Evolutionary conservation across 1,140 invertebrate species (phyloP).

Genomic region (Dendrolimus kikuchii): DNA sequence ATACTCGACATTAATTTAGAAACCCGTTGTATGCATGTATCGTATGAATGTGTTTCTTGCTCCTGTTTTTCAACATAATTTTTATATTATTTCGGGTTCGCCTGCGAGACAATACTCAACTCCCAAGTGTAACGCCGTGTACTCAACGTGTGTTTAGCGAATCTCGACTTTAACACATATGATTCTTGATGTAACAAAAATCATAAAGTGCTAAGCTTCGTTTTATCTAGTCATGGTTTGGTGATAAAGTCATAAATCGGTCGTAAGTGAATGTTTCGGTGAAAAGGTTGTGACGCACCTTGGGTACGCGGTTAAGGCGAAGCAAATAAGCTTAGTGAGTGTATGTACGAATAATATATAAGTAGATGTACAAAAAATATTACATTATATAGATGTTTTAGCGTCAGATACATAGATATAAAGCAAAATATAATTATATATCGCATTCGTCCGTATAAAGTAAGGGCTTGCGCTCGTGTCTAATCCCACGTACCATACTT

Average conservation of each 20-base stretch:
- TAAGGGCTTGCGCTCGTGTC: slow-evolving; percentile 71
- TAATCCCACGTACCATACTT: slow-evolving; percentile 68
- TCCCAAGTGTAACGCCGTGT: slow-evolving; percentile 48
- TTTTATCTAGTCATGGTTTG: slow-evolving; percentile 45
- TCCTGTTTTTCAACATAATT: too few relatives aligned
- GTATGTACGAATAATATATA: slow-evolving; percentile 70
- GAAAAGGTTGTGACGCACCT: slow-evolving; percentile 34
- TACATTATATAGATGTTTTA: slow-evolving; percentile 72
- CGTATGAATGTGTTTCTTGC: too few relatives aligned
- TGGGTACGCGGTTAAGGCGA: slow-evolving; percentile 53
- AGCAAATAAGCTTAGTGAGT: slow-evolving; percentile 65
- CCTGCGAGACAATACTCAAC: slow-evolving; percentile 64
- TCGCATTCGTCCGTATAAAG: slow-evolving; percentile 71
- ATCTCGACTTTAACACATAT: slow-evolving; percentile 9
- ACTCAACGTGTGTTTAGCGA: slow-evolving; percentile 42
- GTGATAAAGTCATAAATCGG: slow-evolving; percentile 8
- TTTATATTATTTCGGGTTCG: slow-evolving; percentile 27
- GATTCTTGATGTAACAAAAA: slow-evolving; percentile 11
- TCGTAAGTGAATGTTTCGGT: slow-evolving; percentile 9
- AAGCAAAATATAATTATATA: slow-evolving; percentile 72
- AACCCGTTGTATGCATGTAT: too few relatives aligned
- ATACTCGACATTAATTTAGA: too few relatives aligned
- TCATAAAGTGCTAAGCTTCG: slow-evolving; percentile 23
- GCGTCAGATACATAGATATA: slow-evolving; percentile 72
- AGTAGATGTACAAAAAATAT: slow-evolving; percentile 73